A percentile compares a stretch with the other conserved stretches of the same genome.
phyloP scores from a whole-genome alignment of 2,888 invertebrate genomes.

The Thymelicus lineola region DNA sequence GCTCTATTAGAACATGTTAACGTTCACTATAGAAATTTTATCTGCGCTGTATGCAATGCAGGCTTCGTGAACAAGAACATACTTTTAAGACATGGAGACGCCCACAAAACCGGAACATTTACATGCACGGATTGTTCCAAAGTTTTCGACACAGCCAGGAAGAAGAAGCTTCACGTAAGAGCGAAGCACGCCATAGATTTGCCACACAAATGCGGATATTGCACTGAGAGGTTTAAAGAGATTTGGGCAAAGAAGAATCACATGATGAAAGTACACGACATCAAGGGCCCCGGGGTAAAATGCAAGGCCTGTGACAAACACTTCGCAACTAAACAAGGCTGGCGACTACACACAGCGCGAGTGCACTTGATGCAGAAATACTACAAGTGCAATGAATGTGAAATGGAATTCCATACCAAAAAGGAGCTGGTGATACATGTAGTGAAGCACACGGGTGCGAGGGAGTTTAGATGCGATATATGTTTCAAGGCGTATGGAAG shows the following conservation, averaged over 20 bases:
- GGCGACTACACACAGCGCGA: conserved; percentile 59
- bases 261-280: conserved; percentile 54
- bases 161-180: conserved; percentile 72
- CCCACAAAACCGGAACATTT: conserved; percentile 65
- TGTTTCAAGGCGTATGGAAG: conserved; percentile 60
- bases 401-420: conserved; percentile 60
- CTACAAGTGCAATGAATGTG: conserved; percentile 56
- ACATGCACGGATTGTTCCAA: conserved; percentile 70
- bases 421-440: conserved; percentile 58
- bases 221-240: conserved; percentile 58
- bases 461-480: conserved; percentile 60
- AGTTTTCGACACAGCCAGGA: conserved; percentile 74
- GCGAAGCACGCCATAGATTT: conserved; percentile 62
- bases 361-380: conserved; percentile 62
- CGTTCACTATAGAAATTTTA: conserved; percentile 52
- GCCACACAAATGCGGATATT: conserved; percentile 58
- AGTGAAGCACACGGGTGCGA: conserved; percentile 60
- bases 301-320: conserved; percentile 62
- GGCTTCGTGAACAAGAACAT: conserved; percentile 52
- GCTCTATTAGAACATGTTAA: conserved; percentile 55
- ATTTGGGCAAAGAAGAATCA: conserved; percentile 59
- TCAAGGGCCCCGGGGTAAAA: conserved; percentile 52
- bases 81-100: conserved; percentile 56
- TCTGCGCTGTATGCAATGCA: conserved; percentile 52
- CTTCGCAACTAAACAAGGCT: conserved; percentile 55